Evolutionary conservation across 1,140 invertebrate genomes (phyloP), one percentile per base, ranked within the genome.

Genomic region (Eubasilissa regina): DNA sequence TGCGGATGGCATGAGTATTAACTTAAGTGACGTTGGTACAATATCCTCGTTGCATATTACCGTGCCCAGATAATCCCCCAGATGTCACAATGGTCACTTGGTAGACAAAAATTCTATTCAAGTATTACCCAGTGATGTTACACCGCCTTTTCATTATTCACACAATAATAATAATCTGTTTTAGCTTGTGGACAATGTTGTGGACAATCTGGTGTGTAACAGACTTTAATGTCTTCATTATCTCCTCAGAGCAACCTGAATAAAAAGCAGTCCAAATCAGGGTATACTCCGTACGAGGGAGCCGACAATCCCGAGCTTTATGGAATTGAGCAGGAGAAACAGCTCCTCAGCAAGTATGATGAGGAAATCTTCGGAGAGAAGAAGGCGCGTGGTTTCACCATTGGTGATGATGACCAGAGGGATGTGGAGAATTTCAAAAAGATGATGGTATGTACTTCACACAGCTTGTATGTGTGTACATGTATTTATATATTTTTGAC

Each of bases 311-410:
- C 87, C 44, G 83, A 85, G 73, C 62, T 53, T 84, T 92, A 93
- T 70, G 96, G 81, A 7, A 97, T 88, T 93, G 96, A 84, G 92
- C 93, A 86, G 96, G 96, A 74, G 91, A 93, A 88, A 85, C 91
- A 87, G 84, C 85, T 98, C 17, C 90, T 99, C 8, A 89, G 93
- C 78, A 99, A 99, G 90, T 99, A 99, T 87, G 97, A 99, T 88
- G 97, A 99, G 85, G 97, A 99, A 87, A 94, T 99, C 56, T 93
- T 95, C 60, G 96, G 96, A 3, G 87, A 87, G 51, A 91, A 92
- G 81, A 94, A 95, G 84, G 93, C 92, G 75, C 91, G 94, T 58
- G 94, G 92, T 58, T 99, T 99, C 89, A 87, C 92, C 53, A 91
- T 98, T 80, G 97, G 97, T 68, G 89, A 91, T 78, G 87, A 90